These are phyloP conservation scores for Triplophysa rosa DNA, from an alignment of 2,113 vertebrate genomes.

Conservation along the genomic window DNA sequence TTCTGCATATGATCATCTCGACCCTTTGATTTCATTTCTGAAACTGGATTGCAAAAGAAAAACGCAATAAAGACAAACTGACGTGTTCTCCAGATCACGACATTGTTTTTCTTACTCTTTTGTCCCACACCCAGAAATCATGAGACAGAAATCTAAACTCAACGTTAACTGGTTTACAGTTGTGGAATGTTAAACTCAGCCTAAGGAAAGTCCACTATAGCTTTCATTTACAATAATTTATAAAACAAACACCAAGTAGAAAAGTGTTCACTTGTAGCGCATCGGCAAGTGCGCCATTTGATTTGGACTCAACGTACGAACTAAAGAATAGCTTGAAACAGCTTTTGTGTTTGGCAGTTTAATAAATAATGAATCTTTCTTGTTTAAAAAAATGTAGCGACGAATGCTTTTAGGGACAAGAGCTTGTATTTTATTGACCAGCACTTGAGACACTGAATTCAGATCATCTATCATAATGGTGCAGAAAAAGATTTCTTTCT, in stretches of 20 bases:
- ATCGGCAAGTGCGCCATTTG: conserved; percentile 65
- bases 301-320: conserved; percentile 59
- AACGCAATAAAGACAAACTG: neutral
- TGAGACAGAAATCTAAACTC: conserved; percentile 64
- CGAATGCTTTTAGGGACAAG: conserved; percentile 33
- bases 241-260: conserved; percentile 77
- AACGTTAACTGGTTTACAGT: conserved; percentile 76
- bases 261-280: conserved; percentile 72
- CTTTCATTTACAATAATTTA: conserved; percentile 71
- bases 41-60: neutral
- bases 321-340: conserved; percentile 64
- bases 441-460: neutral
- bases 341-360: conserved; percentile 70
- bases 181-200: conserved; percentile 72
- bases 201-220: no score
- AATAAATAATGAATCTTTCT: neutral
- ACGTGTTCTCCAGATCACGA: neutral
- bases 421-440: conserved; percentile 24
- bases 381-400: neutral
- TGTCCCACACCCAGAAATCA: conserved; percentile 53
- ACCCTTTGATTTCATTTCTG: no score
- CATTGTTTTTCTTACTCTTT: conserved; percentile 62
- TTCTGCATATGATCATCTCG: neutral
- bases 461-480: conserved; percentile 14
- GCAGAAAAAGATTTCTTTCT: conserved; percentile 69